Base-by-base conservation (phyloP, 2,888 invertebrate genomes). In the Bursaphelenchus okinawaensis region DNA sequence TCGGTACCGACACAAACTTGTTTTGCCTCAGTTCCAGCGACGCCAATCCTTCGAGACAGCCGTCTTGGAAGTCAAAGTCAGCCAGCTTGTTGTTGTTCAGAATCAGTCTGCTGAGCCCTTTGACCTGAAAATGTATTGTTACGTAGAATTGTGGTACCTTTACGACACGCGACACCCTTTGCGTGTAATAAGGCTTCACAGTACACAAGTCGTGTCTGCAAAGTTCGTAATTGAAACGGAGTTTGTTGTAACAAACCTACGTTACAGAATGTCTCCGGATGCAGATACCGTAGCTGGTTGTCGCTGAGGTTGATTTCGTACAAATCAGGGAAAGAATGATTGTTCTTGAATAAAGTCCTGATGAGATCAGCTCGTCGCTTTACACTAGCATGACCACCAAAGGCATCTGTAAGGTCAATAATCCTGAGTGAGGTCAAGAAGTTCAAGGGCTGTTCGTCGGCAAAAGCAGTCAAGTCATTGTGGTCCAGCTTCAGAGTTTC, bases 241-340 rank as follows among this genome's bases (percentile, higher is more conserved):
- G n/a, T n/a, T n/a, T n/a, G n/a, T n/a, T n/a, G n/a, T n/a, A n/a
- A 63, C 12, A 19, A 50, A 16, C 24, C n/a, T 22, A 20, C 16
- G 19, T 20, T 55, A 62, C 75, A 75, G 29, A 75, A 75, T 7
- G 71, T 73, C 22, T 70, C 71, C 29, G 69, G 67, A 52, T 71
- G 59, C 0, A 74, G 22, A 12, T 54, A 31, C 12, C 67, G 68
- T 16, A 75, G 52, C 16, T 50, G 51, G 62, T 75, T 75, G 7
- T 57, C 31, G 31, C 65, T 66, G n/a, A 75, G 52, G 7, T 68
- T 40, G 29, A 75, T 66, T 12, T 71, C 67, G 8, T 65, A n/a
- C n/a, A 75, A 61, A 54, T 75, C 63, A 6, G 52, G 52, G 26
- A 75, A 74, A 7, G 24, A 24, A 6, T 60, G 55, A 23, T 70